Evolutionary conservation across 2,797 vertebrate species (phyloP), one percentile per base, ranked within the genome.

Genomic region (Malurus splendens): DNA sequence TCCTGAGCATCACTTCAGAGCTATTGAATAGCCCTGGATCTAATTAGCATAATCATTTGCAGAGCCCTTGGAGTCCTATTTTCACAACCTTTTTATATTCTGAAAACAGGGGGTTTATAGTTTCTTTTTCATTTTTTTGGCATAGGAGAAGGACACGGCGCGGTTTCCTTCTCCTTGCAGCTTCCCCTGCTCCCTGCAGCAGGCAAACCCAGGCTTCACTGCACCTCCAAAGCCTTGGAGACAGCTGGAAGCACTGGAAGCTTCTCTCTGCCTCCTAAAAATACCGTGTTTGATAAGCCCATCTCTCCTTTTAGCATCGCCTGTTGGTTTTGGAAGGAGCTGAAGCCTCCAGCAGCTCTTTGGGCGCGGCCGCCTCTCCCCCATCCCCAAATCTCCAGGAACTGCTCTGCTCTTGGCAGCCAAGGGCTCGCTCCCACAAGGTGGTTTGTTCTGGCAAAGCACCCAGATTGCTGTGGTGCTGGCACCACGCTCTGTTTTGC

Each of bases 11-110:
- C 89, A 61, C 84, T 93, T 92, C 75, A 65, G 92, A 74, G 89
- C 72, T 76, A 86, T 32, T 78, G 76, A 89, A 95, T 77, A 82
- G 86, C 86, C 82, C 44, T 89, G 90, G 87, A 94, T 95, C 95
- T 94, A 89, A 84, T 96, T 92, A 93, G 82, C 92, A 95, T 89
- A 85, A 93, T 95, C 93, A 83, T 94, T 95, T 96, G 60, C 90
- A 22, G 92, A 93, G 92, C 86, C 92, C 91, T 94, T 52, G 51
- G 93, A 93, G 93, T 86, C 93, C 70, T 66, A 93, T 92, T 85
- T 77, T 89, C 93, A 88, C 83, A 89, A 87, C 89, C 90, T 86
- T 90, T 95, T 93, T 90, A 90, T 80, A 88, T 86, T 64, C 92
- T 68, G 87, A 93, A 94, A 92, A 93, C 77, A 70, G 94, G 94